Base-by-base conservation (phyloP, 2,797 vertebrate genomes). In the Florisuga fusca region DNA sequence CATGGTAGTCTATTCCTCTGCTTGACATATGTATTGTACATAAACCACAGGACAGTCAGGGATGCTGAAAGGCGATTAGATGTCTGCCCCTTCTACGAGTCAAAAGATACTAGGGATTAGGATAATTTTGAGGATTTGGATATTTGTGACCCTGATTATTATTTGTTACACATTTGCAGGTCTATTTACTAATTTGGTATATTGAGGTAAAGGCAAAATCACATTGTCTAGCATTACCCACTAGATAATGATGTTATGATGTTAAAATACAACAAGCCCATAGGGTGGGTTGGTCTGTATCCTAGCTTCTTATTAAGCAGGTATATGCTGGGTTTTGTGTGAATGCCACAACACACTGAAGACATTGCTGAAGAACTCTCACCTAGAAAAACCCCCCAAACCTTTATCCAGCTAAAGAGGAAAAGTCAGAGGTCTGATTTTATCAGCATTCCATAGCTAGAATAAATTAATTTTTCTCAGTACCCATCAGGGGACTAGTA, bases 391-490 rank as follows among this genome's bases (percentile, higher is more conserved):
- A 87, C 79, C 78, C 41, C 19, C 38, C 38, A 41, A 41, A 55
- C 41, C 45, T 78, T 58, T 48, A 94, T 68, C 23, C 79, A 94
- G 87, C 75, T 96, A 59, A 91, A 68, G 57, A 48, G 12, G 45
- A 91, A 96, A 72, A 94, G 72, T 72, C 62, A 87, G 53, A 94
- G 38, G 38, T 38, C 78, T 91, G 80, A 95, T 95, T 96, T 96
- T 93, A 94, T 82, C 50, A 75, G 90, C 95, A 95, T 96, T 95
- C 88, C 45, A 55, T 72, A 73, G 64, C 1, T 72, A 46, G 54
- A 93, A 85, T 62, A 85, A 94, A 73, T 92, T 84, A 80, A 96
- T 96, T 96, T 96, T 94, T 93, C 86, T 84, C 89, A 69, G 43
- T 89, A 90, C 66, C 59, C 78, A 83, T 96, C 87, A 93, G 80